Base-by-base conservation (phyloP, 2,797 vertebrate species). In the Crypturellus tataupa region DNA sequence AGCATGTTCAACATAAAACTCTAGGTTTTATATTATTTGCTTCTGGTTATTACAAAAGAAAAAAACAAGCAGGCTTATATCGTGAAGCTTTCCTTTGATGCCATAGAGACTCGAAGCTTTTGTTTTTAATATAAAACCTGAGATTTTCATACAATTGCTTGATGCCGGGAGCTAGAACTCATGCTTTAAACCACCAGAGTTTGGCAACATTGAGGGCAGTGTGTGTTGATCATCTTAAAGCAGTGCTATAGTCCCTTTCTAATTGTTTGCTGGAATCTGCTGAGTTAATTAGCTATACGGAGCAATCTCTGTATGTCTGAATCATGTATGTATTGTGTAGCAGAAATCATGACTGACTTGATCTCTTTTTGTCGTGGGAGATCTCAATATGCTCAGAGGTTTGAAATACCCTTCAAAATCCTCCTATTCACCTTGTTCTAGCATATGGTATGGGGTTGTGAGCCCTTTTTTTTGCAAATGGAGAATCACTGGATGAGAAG, bases 241-340 rank as follows among this genome's bases (percentile, higher is more conserved):
- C 63, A 53, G 68, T 56, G 10, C 40, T 39, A 1, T 12, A 55
- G 25, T 42, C 65, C 4, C 1, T 87, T 93, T 87, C 24, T 14
- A 59, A 0, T 70, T 27, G 9, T 53, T 93, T 94, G 51, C 11
- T 67, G 71, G 42, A 47, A 23, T 78, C 68, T 89, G 23, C 39
- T 46, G 37, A 67, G 25, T 62, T 4, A 70, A 27, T 68, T 78
- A 68, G 9, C 23, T 12, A 49, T 24, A 49, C 46, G 79, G 64
- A 80, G 9, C 11, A 80, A 1, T 80, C 17, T 87, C 78, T 31
- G 12, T 73, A 12, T 0, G 0, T 47, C 21, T 11, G 49, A 20
- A 16, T 87, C 60, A 76, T 21, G 20, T 80, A 51, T 75, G 2
- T 56, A 13, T 67, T 0, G 0, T 6, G 2, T 6, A 46, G n/a